These are phyloP conservation scores for Lobophora halterata DNA, from an alignment of 2,888 invertebrate species.

Conservation along the genomic window DNA sequence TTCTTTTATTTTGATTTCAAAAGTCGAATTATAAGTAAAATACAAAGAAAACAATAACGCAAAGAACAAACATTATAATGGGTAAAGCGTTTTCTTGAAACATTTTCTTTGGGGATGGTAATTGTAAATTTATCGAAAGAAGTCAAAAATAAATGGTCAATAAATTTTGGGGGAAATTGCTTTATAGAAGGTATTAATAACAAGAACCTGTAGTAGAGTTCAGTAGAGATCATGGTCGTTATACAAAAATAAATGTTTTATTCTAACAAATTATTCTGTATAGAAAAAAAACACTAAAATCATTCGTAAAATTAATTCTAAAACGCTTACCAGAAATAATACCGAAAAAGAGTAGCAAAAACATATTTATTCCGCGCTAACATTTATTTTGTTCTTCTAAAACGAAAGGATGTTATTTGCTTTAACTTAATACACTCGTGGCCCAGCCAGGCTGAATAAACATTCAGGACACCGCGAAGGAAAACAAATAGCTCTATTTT, in stretches of 20 bases:
- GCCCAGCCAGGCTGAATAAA: slow-evolving; percentile 4
- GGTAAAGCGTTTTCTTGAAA: slow-evolving; percentile 1
- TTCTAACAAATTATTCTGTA: too few relatives aligned
- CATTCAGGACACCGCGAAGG: slow-evolving; percentile 1
- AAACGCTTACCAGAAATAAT: too few relatives aligned
- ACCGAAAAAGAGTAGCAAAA: too few relatives aligned
- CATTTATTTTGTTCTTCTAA: background rate
- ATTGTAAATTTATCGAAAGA: slow-evolving; percentile 3
- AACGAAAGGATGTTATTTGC: slow-evolving; percentile 8
- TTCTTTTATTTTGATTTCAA: background rate
- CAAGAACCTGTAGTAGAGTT: too few relatives aligned
- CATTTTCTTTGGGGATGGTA: slow-evolving; percentile 11
- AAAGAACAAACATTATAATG: background rate
- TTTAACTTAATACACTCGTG: background rate
- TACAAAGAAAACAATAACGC: slow-evolving; percentile 2
- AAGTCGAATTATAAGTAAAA: slow-evolving; percentile 5
- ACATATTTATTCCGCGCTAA: too few relatives aligned
- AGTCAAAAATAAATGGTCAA: too few relatives aligned
- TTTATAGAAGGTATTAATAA: too few relatives aligned
- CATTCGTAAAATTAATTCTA: too few relatives aligned
- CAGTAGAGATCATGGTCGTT: too few relatives aligned
- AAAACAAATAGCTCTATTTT: slow-evolving; percentile 3
- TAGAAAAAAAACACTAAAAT: too few relatives aligned
- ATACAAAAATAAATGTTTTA: too few relatives aligned
- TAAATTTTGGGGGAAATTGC: too few relatives aligned